Evolutionary conservation across 2,797 vertebrate genomes (phyloP), one percentile per base, ranked within the genome.

Genomic region (Psittacula echo): DNA sequence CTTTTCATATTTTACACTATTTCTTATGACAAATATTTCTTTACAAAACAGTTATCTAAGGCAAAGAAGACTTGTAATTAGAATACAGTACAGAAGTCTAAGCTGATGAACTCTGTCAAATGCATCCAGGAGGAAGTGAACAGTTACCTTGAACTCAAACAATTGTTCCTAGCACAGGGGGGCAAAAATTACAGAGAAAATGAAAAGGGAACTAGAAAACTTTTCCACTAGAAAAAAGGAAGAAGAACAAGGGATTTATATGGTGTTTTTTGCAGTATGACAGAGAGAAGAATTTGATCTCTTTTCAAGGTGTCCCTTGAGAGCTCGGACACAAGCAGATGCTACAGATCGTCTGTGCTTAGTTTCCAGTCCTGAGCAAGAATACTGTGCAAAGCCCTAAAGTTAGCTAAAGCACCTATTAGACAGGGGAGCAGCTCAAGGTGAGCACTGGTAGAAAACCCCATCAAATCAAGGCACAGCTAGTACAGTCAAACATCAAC

Each of bases 191-290:
- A 29, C 3, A 29, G 32, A 4, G 42, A 44, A 13, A 48, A 51
- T 20, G 29, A 1, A 54, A 37, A 62, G 5, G 1, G 14, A 60
- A 39, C 6, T 24, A n/a, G 8, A 45, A 53, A 30, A 5, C 1
- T 6, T 23, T 9, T 30, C 47, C 32, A 20, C 23, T 45, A n/a
- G 4, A 11, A 37, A 50, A 75, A 45, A 41, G 20, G 12, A 71
- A 53, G 13, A 71, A 44, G 47, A 53, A 1, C 5, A n/a, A 48
- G 5, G 0, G 29, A 56, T 77, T 56, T 20, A 17, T 39, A 24
- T 10, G 4, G n/a, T 32, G 8, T 61, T 68, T 56, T 13, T 6
- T 83, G 5, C 4, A 11, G 3, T 22, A 50, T 30, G 30, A 60
- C 17, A 61, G 41, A 61, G 1, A 41, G 13, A 68, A 32, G 7